A percentile compares a stretch with the other conserved stretches of the same genome.
phyloP scores from a whole-genome alignment of 1,140 invertebrate genomes.

The Caerostris darwini region DNA sequence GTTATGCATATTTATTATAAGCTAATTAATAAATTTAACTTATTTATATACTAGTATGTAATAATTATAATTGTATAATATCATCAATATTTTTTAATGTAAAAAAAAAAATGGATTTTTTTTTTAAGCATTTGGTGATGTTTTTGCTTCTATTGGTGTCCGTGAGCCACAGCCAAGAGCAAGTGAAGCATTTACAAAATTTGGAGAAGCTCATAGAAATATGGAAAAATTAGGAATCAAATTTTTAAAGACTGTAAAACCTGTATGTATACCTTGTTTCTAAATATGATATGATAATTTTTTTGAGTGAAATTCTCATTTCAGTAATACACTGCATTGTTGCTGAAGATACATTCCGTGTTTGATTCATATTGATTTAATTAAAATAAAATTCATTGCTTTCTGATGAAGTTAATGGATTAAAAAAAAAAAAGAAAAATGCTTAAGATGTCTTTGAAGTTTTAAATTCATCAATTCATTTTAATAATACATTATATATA shows the following conservation, averaged over 20 bases:
- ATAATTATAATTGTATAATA: background rate
- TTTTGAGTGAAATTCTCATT: background rate
- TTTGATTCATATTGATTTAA: too few species aligned
- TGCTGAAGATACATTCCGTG: too few species aligned
- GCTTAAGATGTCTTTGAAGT: too few species aligned
- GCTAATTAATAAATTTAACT: conserved; percentile 66
- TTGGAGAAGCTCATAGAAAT: conserved; percentile 95
- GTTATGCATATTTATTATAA: background rate
- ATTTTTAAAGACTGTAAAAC: conserved; percentile 95
- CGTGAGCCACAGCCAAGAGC: conserved; percentile 96
- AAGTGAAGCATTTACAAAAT: conserved; percentile 96
- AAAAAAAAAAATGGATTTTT: background rate
- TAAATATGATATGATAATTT: background rate
- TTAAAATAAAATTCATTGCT: too few species aligned
- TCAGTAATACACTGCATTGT: too few species aligned
- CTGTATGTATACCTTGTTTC: conserved; percentile 84
- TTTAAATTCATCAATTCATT: too few species aligned
- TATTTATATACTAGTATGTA: background rate
- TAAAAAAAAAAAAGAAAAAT: too few species aligned
- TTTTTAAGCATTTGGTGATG: conserved; percentile 93
- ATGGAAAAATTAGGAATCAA: conserved; percentile 95
- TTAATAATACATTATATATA: too few species aligned
- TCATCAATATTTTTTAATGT: background rate
- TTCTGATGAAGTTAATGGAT: too few species aligned
- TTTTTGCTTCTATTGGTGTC: conserved; percentile 96